These are phyloP conservation scores for Stenodera caucasica DNA, from an alignment of 2,888 invertebrate genomes.

Conservation along the genomic window DNA sequence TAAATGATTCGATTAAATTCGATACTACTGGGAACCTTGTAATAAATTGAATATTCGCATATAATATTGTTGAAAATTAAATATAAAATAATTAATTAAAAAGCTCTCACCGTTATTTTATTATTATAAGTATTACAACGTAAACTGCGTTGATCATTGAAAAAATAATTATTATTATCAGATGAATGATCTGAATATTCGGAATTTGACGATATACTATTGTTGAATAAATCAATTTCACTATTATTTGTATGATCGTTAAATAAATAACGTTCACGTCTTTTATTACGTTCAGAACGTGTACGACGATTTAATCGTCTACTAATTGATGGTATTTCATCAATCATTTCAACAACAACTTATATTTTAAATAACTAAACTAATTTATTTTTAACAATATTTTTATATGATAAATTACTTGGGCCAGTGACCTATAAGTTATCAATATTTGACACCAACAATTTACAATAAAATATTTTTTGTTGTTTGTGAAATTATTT, in stretches of 20 bases:
- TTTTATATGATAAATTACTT: slow-evolving; percentile 12
- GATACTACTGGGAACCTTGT: slow-evolving; percentile 12
- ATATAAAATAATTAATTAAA: slow-evolving; percentile 7
- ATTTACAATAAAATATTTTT: slow-evolving; percentile 20
- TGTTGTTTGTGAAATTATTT: slow-evolving; percentile 1
- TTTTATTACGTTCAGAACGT: slow-evolving; percentile 48
- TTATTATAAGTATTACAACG: too few relatives aligned
- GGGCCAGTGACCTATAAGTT: slow-evolving; percentile 33
- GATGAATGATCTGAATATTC: slow-evolving; percentile 28
- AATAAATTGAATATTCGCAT: too few relatives aligned
- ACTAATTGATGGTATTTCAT: slow-evolving; percentile 37
- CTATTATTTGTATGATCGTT: slow-evolving; percentile 29
- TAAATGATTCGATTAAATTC: background rate
- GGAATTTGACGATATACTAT: slow-evolving; percentile 25
- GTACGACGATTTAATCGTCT: slow-evolving; percentile 44
- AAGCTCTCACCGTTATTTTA: slow-evolving; percentile 26
- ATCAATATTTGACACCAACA: slow-evolving; percentile 33
- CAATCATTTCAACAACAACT: slow-evolving; percentile 39
- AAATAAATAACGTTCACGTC: slow-evolving; percentile 47
- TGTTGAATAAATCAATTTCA: slow-evolving; percentile 26
- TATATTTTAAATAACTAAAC: slow-evolving; percentile 18
- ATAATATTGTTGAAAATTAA: too few relatives aligned
- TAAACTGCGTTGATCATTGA: slow-evolving; percentile 19
- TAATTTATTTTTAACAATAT: slow-evolving; percentile 12
- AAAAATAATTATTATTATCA: slow-evolving; percentile 32